Evolutionary conservation across 2,113 vertebrate genomes (phyloP).

Genomic region (Neogobius melanostomus): DNA sequence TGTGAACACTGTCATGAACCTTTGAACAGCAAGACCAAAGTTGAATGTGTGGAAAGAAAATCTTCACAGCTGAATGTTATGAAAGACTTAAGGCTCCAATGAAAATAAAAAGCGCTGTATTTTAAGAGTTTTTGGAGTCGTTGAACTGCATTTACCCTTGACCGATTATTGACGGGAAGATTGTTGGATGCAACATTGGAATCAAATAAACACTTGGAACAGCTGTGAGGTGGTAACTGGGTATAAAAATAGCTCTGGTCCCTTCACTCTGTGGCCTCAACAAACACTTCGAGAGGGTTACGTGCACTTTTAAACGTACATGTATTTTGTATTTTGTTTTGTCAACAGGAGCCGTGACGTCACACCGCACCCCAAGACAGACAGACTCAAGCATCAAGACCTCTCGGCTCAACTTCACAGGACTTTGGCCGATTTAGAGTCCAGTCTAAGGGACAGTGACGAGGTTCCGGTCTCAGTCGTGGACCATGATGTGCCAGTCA

Average conservation of each 20-base stretch:
- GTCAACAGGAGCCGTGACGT: slow-evolving; percentile 41
- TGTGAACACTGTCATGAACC: slow-evolving; percentile 51
- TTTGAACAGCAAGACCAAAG: slow-evolving; percentile 30
- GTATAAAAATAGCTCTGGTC: slow-evolving; percentile 17
- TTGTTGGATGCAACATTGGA: slow-evolving; percentile 19
- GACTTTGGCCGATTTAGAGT: slow-evolving; percentile 78
- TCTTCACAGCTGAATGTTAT: slow-evolving; percentile 40
- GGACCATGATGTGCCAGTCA: slow-evolving; percentile 86
- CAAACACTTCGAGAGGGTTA: background rate
- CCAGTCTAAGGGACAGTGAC: slow-evolving; percentile 67
- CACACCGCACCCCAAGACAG: slow-evolving; percentile 31
- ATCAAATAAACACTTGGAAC: slow-evolving; percentile 22
- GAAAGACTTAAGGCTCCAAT: slow-evolving; percentile 40
- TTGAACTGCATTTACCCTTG: slow-evolving; percentile 42
- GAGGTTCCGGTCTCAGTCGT: slow-evolving; percentile 53
- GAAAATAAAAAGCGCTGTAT: slow-evolving; percentile 39
- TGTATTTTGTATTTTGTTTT: slow-evolving; percentile 18
- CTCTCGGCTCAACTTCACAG: slow-evolving; percentile 70
- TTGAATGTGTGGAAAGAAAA: slow-evolving; percentile 51
- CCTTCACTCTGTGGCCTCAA: background rate
- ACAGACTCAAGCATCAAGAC: slow-evolving; percentile 51
- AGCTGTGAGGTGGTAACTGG: slow-evolving; percentile 21
- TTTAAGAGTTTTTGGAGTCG: slow-evolving; percentile 18
- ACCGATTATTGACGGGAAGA: slow-evolving; percentile 20
- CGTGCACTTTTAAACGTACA: background rate